These are phyloP conservation scores for Pomacea canaliculata DNA, from an alignment of 2,888 invertebrate genomes.

Conservation along the genomic window DNA sequence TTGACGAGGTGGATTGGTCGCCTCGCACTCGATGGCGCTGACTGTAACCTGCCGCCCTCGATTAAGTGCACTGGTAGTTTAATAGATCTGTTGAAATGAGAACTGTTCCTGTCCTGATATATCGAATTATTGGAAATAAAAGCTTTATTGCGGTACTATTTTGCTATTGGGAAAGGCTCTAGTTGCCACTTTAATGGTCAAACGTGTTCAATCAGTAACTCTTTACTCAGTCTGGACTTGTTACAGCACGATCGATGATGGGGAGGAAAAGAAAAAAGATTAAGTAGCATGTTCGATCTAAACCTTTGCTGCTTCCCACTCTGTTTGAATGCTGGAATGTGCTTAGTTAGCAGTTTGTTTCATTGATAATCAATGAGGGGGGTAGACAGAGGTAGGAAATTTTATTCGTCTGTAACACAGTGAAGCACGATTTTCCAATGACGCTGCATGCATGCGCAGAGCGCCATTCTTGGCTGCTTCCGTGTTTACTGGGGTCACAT, in stretches of 20 bases:
- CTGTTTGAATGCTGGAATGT: constrained; percentile 14
- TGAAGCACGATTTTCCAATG: constrained; percentile 14
- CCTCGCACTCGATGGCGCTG: constrained; percentile 23
- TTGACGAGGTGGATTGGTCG: constrained; percentile 20
- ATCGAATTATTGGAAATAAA: neutral
- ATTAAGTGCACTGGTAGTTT: no score
- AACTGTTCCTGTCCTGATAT: neutral
- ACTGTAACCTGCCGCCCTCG: constrained; percentile 22
- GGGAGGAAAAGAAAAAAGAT: constrained; percentile 7
- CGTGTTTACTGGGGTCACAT: constrained; percentile 27
- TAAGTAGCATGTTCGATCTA: neutral
- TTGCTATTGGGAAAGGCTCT: no score
- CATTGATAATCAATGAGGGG: neutral
- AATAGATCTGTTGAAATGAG: neutral
- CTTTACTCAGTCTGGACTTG: constrained; percentile 20
- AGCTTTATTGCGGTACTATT: no score
- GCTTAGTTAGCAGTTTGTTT: constrained; percentile 5
- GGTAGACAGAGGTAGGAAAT: constrained; percentile 14
- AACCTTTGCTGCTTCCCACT: neutral
- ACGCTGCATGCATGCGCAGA: constrained; percentile 26
- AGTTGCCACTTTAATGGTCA: neutral
- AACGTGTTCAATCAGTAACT: neutral
- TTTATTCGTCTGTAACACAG: constrained; percentile 15
- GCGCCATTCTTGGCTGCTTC: constrained; percentile 18
- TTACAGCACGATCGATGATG: constrained; percentile 18